phyloP scores from a whole-genome alignment of 2,888 invertebrate species.

The Rhodophaea formosa region DNA sequence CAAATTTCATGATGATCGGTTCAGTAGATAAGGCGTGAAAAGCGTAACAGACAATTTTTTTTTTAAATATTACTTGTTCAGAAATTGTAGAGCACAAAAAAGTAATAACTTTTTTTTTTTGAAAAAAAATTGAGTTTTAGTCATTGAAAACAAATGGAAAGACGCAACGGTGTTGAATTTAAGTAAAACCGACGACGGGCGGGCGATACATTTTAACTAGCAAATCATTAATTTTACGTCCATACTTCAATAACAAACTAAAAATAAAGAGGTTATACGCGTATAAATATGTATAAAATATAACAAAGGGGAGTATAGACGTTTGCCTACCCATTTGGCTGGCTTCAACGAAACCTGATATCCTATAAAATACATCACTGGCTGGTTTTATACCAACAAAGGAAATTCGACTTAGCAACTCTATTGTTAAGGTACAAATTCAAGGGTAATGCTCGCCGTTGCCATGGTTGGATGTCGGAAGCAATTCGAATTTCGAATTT shows the following conservation, averaged over 20 bases:
- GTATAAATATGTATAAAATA: conserved; percentile 33
- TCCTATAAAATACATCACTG: conserved; percentile 38
- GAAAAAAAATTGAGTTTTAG: too few species aligned
- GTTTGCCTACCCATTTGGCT: conserved; percentile 68
- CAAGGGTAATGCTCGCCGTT: background rate
- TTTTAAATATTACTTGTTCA: too few species aligned
- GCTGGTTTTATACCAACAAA: conserved; percentile 16
- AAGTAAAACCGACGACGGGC: background rate
- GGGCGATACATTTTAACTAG: background rate
- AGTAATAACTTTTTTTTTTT: too few species aligned
- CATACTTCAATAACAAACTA: conserved; percentile 9
- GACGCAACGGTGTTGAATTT: too few species aligned
- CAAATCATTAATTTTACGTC: background rate
- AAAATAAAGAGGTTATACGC: conserved; percentile 8
- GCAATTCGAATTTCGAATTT: conserved; percentile 22
- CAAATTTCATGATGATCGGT: too few species aligned
- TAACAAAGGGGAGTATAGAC: conserved; percentile 36
- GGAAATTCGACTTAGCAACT: conserved; percentile 20
- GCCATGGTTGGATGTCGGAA: conserved; percentile 25
- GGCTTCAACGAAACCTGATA: conserved; percentile 63
- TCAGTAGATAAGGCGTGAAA: too few species aligned
- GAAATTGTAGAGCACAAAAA: too few species aligned
- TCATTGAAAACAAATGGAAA: too few species aligned
- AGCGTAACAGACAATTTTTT: too few species aligned
- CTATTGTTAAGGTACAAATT: conserved; percentile 16